Base-by-base conservation (phyloP, 53 echinoderm and acorn worm genomes). In the Echinarachnius parma region DNA sequence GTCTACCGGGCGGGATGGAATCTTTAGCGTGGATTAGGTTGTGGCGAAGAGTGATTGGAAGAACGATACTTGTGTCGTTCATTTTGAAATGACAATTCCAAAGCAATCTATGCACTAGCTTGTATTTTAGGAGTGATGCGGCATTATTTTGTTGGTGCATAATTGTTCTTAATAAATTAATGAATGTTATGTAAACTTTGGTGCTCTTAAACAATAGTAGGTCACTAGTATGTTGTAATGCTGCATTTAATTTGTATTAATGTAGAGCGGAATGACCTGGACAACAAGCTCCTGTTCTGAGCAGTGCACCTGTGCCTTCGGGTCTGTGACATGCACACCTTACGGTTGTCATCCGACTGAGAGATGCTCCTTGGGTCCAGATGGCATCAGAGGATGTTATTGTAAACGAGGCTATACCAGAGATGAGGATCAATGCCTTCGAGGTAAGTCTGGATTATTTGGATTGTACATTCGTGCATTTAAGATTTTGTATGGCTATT, bases 231-330 rank as follows among this genome's bases (percentile, higher is more conserved):
- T n/a, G n/a, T n/a, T n/a, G n/a, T n/a, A n/a, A n/a, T n/a, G n/a
- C n/a, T n/a, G n/a, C n/a, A n/a, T n/a, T n/a, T n/a, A n/a, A n/a
- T n/a, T n/a, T n/a, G n/a, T n/a, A n/a, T n/a, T n/a, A n/a, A n/a
- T n/a, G n/a, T 46, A 89, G 89, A 19, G 62, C 46, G 89, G 81
- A 8, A 59, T 56, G 14, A 58, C 74, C 4, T 71, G 55, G 31
- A 26, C 85, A 4, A 75, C 46, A 0, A 68, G 45, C 9, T 72
- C 60, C 46, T 89, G 89, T 61, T 21, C 27, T 10, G n/a, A 31
- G 44, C 32, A 48, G 16, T 81, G 81, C 37, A 60, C 24, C 10
- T 80, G 81, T 49, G 23, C 58, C 3, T 48, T 28, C 15, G 35
- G 25, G 1, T 20, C 59, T 25, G 9, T 24, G 46, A 31, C 60